Base-by-base conservation (phyloP, 1,140 invertebrate species). In the Drosophila asahinai region DNA sequence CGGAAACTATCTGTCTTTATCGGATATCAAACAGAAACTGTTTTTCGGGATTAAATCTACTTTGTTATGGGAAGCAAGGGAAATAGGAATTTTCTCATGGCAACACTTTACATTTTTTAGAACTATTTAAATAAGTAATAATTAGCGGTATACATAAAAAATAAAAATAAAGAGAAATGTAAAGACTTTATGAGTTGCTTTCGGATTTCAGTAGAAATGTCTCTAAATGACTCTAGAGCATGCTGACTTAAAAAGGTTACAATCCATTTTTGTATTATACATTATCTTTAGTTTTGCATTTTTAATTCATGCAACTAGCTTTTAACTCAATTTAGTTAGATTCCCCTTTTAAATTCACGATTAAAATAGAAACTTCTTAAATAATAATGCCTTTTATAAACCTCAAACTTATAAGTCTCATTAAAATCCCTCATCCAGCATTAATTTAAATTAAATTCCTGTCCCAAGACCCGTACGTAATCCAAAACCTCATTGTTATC, bases 401-500 rank as follows among this genome's bases (percentile, higher is more conserved):
- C 33, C 52, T 19, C 19, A 54, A 22, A 30, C 14, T 22, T 11
- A 6, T n/a, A 57, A 14, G 25, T 40, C 19, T 5, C 14, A 40
- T n/a, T 40, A 11, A 40, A 25, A 12, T 5, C 19, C 5, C 19
- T 40, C 14, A 3, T 3, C 19, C 19, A 40, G 8, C 40, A 57
- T 40, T 8, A 40, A 57, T 57, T 40, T 40, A 57, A 57, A 57
- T 57, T 15, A 57, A 57, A 57, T 40, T 55, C 33, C 9, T 57
- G 54, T 40, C 14, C 54, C 9, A 19, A 57, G 25, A 42, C 54
- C 36, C 54, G 36, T 57, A 57, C 54, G 40, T 58, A 65, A 58
- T 59, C 63, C 51, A 58, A 57, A 45, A 58, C n/a, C 42, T 42
- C 61, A 54, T 71, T 71, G 62, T 43, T 51, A 36, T 63, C 45